Percentiles rank a stretch among this genome's conserved stretches.
Conservation (phyloP, 2,888 invertebrate species). For the Pollenia amentaria region DNA sequence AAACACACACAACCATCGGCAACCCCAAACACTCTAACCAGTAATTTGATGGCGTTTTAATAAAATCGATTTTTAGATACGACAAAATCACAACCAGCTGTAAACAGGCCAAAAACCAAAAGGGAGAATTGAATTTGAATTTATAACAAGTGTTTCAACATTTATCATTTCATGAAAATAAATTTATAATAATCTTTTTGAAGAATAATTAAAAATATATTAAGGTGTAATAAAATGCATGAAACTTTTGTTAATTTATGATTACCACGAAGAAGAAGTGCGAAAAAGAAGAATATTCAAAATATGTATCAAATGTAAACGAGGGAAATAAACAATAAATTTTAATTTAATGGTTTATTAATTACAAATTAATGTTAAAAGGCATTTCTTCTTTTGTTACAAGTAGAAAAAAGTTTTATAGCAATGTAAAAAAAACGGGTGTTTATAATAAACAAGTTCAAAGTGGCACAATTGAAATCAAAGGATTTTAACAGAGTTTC, state of each 20-base stretch:
- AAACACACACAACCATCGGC: neutral
- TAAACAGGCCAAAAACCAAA: neutral
- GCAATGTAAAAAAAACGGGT: too few relatives aligned
- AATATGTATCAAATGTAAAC: neutral
- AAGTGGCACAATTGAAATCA: too few relatives aligned
- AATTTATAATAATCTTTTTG: constrained; percentile 20
- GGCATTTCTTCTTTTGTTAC: too few relatives aligned
- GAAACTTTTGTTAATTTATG: neutral
- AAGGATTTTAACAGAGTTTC: too few relatives aligned
- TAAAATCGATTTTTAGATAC: constrained; percentile 56
- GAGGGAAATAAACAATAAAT: neutral
- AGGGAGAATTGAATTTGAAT: neutral
- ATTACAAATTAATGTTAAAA: too few relatives aligned
- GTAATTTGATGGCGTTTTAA: constrained; percentile 50
- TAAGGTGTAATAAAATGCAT: neutral
- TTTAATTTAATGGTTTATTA: neutral
- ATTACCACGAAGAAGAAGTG: too few relatives aligned
- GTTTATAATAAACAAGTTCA: too few relatives aligned
- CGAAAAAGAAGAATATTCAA: neutral
- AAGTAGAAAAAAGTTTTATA: too few relatives aligned
- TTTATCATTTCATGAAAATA: constrained; percentile 20
- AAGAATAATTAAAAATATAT: constrained; percentile 45
- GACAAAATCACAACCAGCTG: constrained; percentile 41
- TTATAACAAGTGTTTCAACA: neutral
- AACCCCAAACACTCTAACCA: neutral